Evolutionary conservation across 92 coral and sea anemone genomes (phyloP), one percentile per base, ranked within the genome.

Genomic region (Ricordea florida): DNA sequence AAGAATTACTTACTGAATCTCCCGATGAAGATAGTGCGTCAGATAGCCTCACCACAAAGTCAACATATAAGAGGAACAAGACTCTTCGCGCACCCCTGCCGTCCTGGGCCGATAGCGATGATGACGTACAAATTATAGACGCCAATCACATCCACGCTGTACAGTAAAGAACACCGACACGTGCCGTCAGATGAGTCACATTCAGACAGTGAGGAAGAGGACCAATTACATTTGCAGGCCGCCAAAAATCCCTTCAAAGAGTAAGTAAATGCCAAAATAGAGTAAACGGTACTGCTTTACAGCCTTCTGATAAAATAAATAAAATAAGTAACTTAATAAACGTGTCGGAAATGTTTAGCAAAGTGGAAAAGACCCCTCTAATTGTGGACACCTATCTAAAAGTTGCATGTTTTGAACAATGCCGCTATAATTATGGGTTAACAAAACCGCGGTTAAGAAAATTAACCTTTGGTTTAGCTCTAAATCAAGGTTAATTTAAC

Each of bases 181-280:
- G n/a, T 49, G 64, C 14, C 21, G 5, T 32, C 43, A 15, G 64
- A 56, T 56, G 64, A 15, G 64, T 57, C 64, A 57, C 16, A 28
- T 57, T 57, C 64, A 31, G 64, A 57, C 26, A 57, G 64, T 57
- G 63, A 27, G 37, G 41, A 57, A 57, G 63, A 57, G 64, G 64
- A 25, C 21, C 26, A 57, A 28, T 15, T 28, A 57, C 16, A 57
- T 57, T 57, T 57, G 16, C 26, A 57, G 64, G 3, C 64, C 21
- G 26, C 21, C 6, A 57, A 57, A 32, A 31, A 32, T 31, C 43
- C 43, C 64, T 57, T 32, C 26, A 57, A 31, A 17, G 64, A 57
- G 64, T 57, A 28, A 57, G 64, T 57, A 1, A 2, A 57, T n/a
- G n/a, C n/a, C n/a, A 32, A 25, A 57, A 7, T 14, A 31, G 64